phyloP scores from a whole-genome alignment of 1,140 invertebrate species.

The Drosophila neocordata region DNA sequence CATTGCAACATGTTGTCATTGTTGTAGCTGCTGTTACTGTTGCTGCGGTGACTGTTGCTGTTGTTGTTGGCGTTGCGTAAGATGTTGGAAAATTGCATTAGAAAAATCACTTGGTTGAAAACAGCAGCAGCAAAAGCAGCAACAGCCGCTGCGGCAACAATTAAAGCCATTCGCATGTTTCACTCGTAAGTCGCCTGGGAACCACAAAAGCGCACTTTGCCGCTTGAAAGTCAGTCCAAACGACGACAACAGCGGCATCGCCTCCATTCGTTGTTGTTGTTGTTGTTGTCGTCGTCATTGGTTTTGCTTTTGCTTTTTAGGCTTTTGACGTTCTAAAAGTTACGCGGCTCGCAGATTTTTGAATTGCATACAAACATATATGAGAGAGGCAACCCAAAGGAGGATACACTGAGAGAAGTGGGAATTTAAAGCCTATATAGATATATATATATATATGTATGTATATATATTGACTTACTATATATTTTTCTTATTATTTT shows the following conservation, averaged over 20 bases:
- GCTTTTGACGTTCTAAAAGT: conserved; percentile 68
- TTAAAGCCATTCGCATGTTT: conserved; percentile 77
- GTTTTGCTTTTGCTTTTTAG: conserved; percentile 37
- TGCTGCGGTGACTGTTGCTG: conserved; percentile 35
- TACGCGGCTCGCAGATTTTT: conserved; percentile 34
- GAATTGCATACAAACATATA: conserved; percentile 19
- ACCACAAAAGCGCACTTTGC: conserved; percentile 71
- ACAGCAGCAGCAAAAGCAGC: conserved; percentile 12
- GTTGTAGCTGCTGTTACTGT: conserved; percentile 34
- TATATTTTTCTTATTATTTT: no score
- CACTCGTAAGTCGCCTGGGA: conserved; percentile 73
- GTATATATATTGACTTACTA: no score
- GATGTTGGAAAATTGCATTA: conserved; percentile 74
- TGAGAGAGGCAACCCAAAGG: background rate
- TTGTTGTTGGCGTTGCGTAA: conserved; percentile 60
- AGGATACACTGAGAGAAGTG: conserved; percentile 32
- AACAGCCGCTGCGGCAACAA: conserved; percentile 57
- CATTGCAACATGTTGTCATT: conserved; percentile 51
- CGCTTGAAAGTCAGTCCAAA: conserved; percentile 15
- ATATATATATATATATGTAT: no score
- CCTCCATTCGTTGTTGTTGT: conserved; percentile 14
- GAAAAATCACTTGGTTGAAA: conserved; percentile 74
- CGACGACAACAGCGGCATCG: conserved; percentile 14
- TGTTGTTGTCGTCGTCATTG: background rate
- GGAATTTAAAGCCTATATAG: no score